Percentiles rank a stretch among this genome's conserved stretches.
Conservation (phyloP, 2,797 vertebrate species). For the Sebastes miniatus region DNA sequence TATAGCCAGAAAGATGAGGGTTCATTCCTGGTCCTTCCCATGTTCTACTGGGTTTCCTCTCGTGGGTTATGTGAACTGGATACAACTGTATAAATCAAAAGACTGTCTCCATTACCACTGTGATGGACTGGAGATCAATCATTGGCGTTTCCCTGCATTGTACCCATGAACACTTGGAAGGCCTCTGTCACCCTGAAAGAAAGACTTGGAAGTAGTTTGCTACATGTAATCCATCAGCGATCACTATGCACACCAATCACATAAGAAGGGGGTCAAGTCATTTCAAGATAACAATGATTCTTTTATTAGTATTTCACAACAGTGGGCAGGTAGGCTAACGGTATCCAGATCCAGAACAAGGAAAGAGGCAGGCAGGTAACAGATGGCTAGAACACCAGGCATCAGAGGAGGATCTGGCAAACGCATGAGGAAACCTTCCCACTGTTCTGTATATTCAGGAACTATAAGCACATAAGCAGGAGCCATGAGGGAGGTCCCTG, state of each 20-base stretch:
- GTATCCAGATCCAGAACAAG: neutral
- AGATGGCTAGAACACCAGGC: constrained; percentile 3
- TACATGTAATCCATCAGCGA: neutral
- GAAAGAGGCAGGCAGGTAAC: neutral
- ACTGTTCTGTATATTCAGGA: neutral
- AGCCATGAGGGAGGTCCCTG: neutral
- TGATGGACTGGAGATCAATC: neutral
- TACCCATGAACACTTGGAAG: neutral
- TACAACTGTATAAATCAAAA: neutral
- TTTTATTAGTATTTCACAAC: neutral
- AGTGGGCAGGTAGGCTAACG: neutral
- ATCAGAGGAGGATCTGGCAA: neutral
- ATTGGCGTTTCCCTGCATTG: neutral
- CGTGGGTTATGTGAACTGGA: neutral
- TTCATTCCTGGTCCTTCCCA: neutral
- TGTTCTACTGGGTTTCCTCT: neutral
- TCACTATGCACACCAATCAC: neutral
- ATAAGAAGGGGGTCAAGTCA: neutral
- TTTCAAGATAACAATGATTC: neutral
- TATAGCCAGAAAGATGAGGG: neutral
- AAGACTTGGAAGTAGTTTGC: neutral
- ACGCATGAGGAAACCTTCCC: neutral
- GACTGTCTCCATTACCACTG: neutral
- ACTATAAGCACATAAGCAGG: neutral
- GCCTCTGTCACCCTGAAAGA: neutral